A percentile compares a stretch with the other conserved stretches of the same genome.
Evolutionary conservation across 2,888 invertebrate species (phyloP).

Genomic region (Ormyrus nitidulus): DNA sequence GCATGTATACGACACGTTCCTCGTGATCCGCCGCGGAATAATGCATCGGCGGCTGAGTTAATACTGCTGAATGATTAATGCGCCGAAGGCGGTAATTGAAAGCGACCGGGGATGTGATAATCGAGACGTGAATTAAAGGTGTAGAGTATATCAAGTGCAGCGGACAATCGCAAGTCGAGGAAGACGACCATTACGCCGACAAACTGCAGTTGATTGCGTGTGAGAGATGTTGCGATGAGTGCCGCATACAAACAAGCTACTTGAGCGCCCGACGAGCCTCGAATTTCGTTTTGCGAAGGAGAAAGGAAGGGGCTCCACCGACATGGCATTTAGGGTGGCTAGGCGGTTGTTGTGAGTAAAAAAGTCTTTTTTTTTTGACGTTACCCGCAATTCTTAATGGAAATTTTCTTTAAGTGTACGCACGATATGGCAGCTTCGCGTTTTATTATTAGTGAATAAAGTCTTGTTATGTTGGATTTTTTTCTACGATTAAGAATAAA

Average conservation of each 20-base stretch:
- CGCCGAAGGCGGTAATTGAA: too few relatives aligned
- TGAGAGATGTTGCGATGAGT: slow-evolving; percentile 16
- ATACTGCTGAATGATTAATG: too few relatives aligned
- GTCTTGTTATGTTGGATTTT: too few relatives aligned
- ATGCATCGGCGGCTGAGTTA: too few relatives aligned
- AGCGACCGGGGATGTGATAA: too few relatives aligned
- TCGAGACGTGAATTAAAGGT: slow-evolving; percentile 27
- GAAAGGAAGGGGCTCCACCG: not conserved
- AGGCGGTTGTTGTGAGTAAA: slow-evolving; percentile 40
- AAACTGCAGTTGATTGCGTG: slow-evolving; percentile 30
- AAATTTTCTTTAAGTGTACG: too few relatives aligned
- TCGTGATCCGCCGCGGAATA: too few relatives aligned
- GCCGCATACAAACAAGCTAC: slow-evolving; percentile 8
- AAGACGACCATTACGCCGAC: slow-evolving; percentile 46
- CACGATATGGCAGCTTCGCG: too few relatives aligned
- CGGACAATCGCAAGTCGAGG: slow-evolving; percentile 31
- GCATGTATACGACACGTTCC: too few relatives aligned
- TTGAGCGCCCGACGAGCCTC: not conserved
- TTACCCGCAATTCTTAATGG: too few relatives aligned
- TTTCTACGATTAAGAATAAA: not conserved
- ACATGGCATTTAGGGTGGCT: slow-evolving; percentile 26
- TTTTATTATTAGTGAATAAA: too few relatives aligned
- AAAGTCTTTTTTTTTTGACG: too few relatives aligned
- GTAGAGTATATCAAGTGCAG: slow-evolving; percentile 31
- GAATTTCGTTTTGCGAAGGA: not conserved